Base-by-base conservation (phyloP, 1,140 invertebrate species). In the Mizuhopecten yessoensis region DNA sequence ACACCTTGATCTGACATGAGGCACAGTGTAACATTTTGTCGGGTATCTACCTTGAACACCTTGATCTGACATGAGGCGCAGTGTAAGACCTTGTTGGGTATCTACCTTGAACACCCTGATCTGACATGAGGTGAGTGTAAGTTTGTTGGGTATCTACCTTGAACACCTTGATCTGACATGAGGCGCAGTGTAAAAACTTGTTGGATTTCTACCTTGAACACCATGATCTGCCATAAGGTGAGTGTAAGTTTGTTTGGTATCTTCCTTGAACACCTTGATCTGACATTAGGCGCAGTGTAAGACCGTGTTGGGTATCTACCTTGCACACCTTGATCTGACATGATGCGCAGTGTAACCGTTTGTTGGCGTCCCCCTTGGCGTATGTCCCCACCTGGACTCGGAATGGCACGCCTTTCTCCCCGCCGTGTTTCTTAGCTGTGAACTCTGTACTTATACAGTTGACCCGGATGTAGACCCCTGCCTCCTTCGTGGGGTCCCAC, bases 381-480 rank as follows among this genome's bases (percentile, higher is more conserved):
- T 96, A 96, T 0, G 97, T 97, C 88, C 97, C 97, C 33, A 99
- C 98, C 96, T 99, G 98, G 92, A 99, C 98, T 33, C 99, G 97
- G 97, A 99, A 99, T 34, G 99, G 99, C 17, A 99, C 99, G 10
- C 99, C 99, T 96, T 99, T 99, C 96, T 99, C 99, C 5, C 99
- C 99, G 34, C 99, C 99, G 96, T 99, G 99, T 96, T 99, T 99
- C 96, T 99, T 99, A 0, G 99, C 98, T 0, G 99, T 99, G 96
- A 99, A 99, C 97, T 99, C 99, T 3, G 99, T 99, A 92, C 98
- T 99, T 91, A 99, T 99, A 96, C 99, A 99, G 96, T 99, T 99
- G 2, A 99, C 94, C 33, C 94, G 94, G 0, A 96, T 93, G 90
- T 95, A 96, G 96, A 99, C 98, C 34, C 99, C 99, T 92, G 99